These are phyloP conservation scores for Drosophila bunnanda DNA, from an alignment of 2,888 invertebrate species.

Conservation along the genomic window DNA sequence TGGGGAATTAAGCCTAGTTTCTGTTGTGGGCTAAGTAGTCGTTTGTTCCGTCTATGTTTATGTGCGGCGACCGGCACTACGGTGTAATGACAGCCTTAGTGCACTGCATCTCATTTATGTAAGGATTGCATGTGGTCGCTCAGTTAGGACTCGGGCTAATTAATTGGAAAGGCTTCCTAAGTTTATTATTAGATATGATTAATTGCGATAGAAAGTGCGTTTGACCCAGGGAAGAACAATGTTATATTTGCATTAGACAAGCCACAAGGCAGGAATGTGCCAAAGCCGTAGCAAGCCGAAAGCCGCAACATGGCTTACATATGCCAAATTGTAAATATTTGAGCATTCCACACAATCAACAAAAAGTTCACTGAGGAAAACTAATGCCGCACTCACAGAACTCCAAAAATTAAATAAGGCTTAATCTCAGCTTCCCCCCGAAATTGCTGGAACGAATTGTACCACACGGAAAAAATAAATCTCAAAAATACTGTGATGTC, in stretches of 20 bases:
- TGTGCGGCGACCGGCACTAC: slow-evolving; percentile 49
- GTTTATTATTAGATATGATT: slow-evolving; percentile 8
- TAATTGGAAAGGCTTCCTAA: slow-evolving; percentile 34
- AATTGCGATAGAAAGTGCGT: slow-evolving; percentile 9
- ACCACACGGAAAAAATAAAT: background rate
- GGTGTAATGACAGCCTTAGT: slow-evolving; percentile 50
- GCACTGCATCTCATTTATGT: slow-evolving; percentile 45
- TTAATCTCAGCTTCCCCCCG: background rate
- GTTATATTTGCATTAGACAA: slow-evolving; percentile 45
- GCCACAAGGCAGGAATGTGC: slow-evolving; percentile 30
- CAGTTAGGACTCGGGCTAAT: slow-evolving; percentile 43
- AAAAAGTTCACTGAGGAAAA: slow-evolving; percentile 15
- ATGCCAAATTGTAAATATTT: slow-evolving; percentile 48
- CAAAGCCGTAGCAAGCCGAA: background rate
- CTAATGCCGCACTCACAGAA: background rate
- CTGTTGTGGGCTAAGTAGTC: slow-evolving; percentile 34
- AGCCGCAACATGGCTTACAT: slow-evolving; percentile 36
- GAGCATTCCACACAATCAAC: slow-evolving; percentile 22
- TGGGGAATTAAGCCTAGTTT: slow-evolving; percentile 41
- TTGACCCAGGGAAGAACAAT: background rate
- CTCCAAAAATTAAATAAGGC: slow-evolving; percentile 7
- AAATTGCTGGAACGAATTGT: background rate
- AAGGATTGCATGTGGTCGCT: slow-evolving; percentile 27
- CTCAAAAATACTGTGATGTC: no score
- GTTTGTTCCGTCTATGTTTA: slow-evolving; percentile 22